These are phyloP conservation scores for Lordiphosa collinella DNA, from an alignment of 1,140 invertebrate species.

Conservation along the genomic window DNA sequence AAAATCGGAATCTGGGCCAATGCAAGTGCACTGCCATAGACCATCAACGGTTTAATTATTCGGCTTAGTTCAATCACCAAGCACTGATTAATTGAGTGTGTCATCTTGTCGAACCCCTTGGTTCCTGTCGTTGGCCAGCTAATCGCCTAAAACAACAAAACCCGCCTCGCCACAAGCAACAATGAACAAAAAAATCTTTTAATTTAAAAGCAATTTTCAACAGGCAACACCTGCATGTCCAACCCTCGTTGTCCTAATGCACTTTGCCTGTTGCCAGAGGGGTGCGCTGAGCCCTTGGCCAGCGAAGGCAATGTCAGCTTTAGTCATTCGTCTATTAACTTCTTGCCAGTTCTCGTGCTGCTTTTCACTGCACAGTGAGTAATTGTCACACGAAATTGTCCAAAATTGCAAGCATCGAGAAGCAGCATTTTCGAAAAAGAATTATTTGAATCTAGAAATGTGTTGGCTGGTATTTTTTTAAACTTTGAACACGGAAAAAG, in stretches of 20 bases:
- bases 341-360: constrained; percentile 45
- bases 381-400: not conserved
- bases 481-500: too few species aligned
- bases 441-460: too few species aligned
- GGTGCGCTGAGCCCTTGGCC: constrained; percentile 51
- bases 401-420: not conserved
- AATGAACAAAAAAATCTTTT: constrained; percentile 27
- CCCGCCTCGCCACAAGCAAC: constrained; percentile 60
- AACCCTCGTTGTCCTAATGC: constrained; percentile 44
- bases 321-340: constrained; percentile 76
- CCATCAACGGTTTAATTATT: constrained; percentile 16
- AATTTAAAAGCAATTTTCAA: constrained; percentile 59
- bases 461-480: too few species aligned
- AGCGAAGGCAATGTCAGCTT: constrained; percentile 56
- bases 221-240: constrained; percentile 65
- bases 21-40: constrained; percentile 42
- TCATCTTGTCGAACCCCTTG: constrained; percentile 1
- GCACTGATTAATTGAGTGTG: constrained; percentile 58
- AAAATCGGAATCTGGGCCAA: constrained; percentile 53
- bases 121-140: constrained; percentile 20
- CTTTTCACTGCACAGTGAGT: constrained; percentile 12
- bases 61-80: constrained; percentile 51
- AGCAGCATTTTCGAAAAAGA: too few species aligned
- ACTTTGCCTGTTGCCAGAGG: constrained; percentile 64
- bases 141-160: constrained; percentile 75